phyloP scores from a whole-genome alignment of 92 coral and sea anemone species.

The Palythoa grandis region DNA sequence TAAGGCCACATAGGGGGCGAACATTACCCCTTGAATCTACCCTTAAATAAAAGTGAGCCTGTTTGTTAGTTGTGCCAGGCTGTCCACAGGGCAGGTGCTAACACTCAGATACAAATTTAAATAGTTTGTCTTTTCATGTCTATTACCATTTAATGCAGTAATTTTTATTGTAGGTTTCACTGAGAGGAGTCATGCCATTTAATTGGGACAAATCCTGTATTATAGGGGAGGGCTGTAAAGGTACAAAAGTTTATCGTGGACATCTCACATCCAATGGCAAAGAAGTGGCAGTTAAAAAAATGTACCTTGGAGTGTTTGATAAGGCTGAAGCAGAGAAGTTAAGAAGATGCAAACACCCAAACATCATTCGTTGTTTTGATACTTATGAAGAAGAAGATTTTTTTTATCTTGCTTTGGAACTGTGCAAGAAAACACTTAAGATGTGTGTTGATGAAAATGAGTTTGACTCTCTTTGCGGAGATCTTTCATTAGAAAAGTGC shows the following conservation, averaged over 20 bases:
- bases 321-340: not conserved
- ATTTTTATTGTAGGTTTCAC: no score
- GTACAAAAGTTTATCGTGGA: no score
- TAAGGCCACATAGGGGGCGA: no score
- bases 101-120: no score
- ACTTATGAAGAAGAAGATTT: not conserved
- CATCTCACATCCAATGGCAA: no score
- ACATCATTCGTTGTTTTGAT: not conserved
- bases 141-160: no score
- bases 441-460: no score
- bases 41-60: no score
- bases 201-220: not conserved
- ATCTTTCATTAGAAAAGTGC: not conserved
- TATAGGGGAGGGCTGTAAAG: not conserved
- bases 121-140: no score
- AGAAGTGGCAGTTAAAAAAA: not conserved
- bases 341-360: not conserved
- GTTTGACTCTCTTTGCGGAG: not conserved
- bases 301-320: not conserved
- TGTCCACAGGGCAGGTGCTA: no score
- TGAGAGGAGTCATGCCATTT: not conserved
- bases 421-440: not conserved
- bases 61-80: no score
- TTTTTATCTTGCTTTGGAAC: not conserved
- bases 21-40: no score